A percentile compares a stretch with the other conserved stretches of the same genome.
phyloP scores from a whole-genome alignment of 2,797 vertebrate species.

The Catostomus latipinnis region DNA sequence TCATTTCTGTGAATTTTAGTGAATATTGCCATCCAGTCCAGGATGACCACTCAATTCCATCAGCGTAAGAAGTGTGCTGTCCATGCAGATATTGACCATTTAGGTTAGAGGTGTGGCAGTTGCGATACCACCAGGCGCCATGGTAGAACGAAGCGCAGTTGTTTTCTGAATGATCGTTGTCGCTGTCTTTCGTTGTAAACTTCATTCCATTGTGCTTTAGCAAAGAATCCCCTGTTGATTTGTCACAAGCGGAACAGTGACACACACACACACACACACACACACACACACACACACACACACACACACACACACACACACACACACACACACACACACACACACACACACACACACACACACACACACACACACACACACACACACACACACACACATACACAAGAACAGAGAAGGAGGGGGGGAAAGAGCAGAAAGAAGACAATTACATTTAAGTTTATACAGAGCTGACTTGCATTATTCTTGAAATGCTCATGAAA shows the following conservation, averaged over 20 bases:
- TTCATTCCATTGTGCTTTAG: constrained; percentile 96
- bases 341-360: neutral
- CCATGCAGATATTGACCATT: constrained; percentile 96
- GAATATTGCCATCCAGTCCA: constrained; percentile 99
- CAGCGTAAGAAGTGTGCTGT: constrained; percentile 94
- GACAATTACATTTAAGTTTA: neutral
- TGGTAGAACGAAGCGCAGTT: constrained; percentile 98
- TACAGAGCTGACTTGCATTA: constrained; percentile 18
- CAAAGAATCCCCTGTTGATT: constrained; percentile 85
- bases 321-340: neutral
- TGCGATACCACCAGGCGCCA: constrained; percentile 98
- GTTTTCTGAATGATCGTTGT: constrained; percentile 97
- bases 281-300: no score
- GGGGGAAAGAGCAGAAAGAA: neutral
- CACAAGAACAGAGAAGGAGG: neutral
- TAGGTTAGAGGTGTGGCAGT: constrained; percentile 98
- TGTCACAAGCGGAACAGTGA: neutral
- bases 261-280: constrained; percentile 19
- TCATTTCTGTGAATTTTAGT: constrained; percentile 97
- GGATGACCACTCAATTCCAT: constrained; percentile 97
- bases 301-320: no score
- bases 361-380: no score
- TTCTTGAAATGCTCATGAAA: constrained; percentile 7
- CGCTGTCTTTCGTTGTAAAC: constrained; percentile 96
- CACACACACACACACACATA: no score